Evolutionary conservation across 2,888 invertebrate genomes (phyloP), one percentile per base, ranked within the genome.

Genomic region (Polydrusus cervinus): DNA sequence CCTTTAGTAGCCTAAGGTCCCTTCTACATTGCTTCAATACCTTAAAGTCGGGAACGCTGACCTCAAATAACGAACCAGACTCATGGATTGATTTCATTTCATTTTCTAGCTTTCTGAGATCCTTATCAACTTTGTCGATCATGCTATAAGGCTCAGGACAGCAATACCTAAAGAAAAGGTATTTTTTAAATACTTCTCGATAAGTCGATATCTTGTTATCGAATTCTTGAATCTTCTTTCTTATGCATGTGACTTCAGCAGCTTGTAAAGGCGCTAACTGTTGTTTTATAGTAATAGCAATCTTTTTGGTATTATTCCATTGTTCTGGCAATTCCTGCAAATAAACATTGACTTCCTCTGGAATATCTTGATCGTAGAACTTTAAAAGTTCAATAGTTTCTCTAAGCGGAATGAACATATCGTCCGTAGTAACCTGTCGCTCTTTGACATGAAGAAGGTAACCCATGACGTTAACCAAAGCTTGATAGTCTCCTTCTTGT

Each of bases 221-320:
- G 85, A 98, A 98, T 0, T 92, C 91, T 0, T 93, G 89, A 79
- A 97, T 95, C 84, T 94, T 94, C 83, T 94, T 94, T 49, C 97
- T 90, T 67, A 98, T 96, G 79, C 94, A 94, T 11, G 96, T 92
- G 3, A 98, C 97, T 89, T 98, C 98, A 9, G 94, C 93, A 38
- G 98, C 97, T 89, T 98, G 97, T 47, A 98, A 87, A 0, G 98
- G 98, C 7, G 97, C 97, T 30, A 98, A 97, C 87, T 96, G 95
- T 85, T 97, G 97, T 85, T 97, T 97, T 3, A 97, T 94, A 45
- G 95, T 95, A 20, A 94, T 88, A 0, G 97, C 96, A 73, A 97
- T 91, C 88, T 97, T 98, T 86, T 98, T 98, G 0, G 97, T 97
- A 80, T 96, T 94, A 81, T 93, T 93, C 98, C 98, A 98, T 87